phyloP scores from a whole-genome alignment of 2,113 vertebrate species.

The Oryctolagus cuniculus region mOryCun1.1 NC_091446.1:75911001-75911500 shows the following conservation, averaged over 20 bases:
- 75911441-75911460: not conserved
- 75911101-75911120: not conserved
- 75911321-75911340: not conserved
- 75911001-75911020: not conserved
- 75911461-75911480: not conserved
- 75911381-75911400: not conserved
- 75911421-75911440: not conserved
- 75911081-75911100: too few relatives aligned
- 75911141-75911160: not conserved
- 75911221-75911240: not conserved
- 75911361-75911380: not conserved
- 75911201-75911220: not conserved
- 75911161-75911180: not conserved
- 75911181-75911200: not conserved
- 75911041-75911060: not conserved
- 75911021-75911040: not conserved
- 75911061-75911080: not conserved
- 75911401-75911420: fast-evolving
- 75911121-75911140: not conserved
- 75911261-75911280: not conserved
- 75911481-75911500: not conserved
- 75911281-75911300: not conserved
- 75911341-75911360: not conserved
- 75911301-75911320: not conserved
- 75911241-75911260: not conserved